Conservation (phyloP, 2,113 vertebrate genomes). For the Barnardius zonarius region DNA sequence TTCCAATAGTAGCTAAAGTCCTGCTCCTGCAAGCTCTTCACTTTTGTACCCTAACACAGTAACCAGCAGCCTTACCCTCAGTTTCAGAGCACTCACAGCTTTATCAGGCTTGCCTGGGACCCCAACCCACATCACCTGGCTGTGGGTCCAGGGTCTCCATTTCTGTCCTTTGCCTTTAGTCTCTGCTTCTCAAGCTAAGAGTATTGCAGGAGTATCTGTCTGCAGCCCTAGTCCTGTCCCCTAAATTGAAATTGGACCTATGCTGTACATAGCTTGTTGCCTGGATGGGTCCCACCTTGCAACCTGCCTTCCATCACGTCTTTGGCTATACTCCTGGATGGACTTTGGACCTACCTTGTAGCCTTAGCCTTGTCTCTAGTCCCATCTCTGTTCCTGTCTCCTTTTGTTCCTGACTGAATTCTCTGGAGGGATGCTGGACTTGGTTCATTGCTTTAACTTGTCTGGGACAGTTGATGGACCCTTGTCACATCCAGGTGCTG, state of each 20-base stretch:
- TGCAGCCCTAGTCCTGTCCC: neutral
- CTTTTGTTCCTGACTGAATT: neutral
- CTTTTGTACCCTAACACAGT: neutral
- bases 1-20: neutral
- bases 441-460: neutral
- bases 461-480: neutral
- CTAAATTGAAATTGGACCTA: neutral
- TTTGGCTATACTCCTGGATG: neutral
- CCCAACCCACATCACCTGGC: neutral
- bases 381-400: neutral
- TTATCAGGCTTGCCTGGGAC: neutral
- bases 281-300: neutral
- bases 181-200: neutral
- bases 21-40: neutral
- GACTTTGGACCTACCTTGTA: rapidly evolving
- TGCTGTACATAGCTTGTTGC: rapidly evolving
- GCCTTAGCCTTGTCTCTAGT: neutral
- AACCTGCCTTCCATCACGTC: neutral
- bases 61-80: neutral
- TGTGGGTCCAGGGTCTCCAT: neutral
- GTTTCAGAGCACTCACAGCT: neutral
- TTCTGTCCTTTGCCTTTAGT: neutral
- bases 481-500: neutral
- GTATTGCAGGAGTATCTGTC: neutral
- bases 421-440: neutral